phyloP scores from a whole-genome alignment of 2,797 vertebrate species.

The Alfaro cultratus region DNA sequence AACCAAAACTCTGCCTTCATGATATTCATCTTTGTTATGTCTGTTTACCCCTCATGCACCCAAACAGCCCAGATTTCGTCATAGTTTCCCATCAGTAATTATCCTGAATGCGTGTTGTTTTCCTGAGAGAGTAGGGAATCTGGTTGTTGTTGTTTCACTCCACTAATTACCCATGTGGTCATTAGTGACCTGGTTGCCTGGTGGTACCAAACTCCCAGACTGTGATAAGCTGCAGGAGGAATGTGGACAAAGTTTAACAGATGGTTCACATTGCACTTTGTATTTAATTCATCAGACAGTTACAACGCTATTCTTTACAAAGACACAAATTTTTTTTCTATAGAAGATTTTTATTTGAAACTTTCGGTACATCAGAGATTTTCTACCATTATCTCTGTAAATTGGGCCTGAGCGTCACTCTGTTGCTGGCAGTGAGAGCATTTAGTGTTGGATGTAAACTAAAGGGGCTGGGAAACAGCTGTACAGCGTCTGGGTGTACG shows the following conservation, averaged over 20 bases:
- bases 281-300: neutral
- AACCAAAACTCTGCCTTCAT: conserved; percentile 1
- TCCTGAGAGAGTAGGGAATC: conserved; percentile 10
- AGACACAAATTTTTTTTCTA: neutral
- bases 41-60: neutral
- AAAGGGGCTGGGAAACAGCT: too few species aligned
- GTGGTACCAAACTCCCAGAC: conserved; percentile 1
- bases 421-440: neutral
- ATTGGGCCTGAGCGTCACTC: neutral
- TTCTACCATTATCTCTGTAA: neutral
- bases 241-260: neutral
- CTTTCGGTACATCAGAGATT: neutral
- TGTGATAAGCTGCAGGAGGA: conserved; percentile 11
- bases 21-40: neutral
- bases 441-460: neutral
- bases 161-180: conserved; percentile 59
- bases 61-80: conserved; percentile 10
- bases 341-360: neutral
- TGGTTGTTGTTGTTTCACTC: conserved; percentile 23
- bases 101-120: conserved; percentile 38
- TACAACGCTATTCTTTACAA: neutral
- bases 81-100: conserved; percentile 17
- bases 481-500: neutral
- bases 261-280: neutral
- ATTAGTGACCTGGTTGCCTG: conserved; percentile 52